These are phyloP conservation scores for Hydriomena furcata DNA, from an alignment of 2,888 invertebrate genomes.

Conservation along the genomic window DNA sequence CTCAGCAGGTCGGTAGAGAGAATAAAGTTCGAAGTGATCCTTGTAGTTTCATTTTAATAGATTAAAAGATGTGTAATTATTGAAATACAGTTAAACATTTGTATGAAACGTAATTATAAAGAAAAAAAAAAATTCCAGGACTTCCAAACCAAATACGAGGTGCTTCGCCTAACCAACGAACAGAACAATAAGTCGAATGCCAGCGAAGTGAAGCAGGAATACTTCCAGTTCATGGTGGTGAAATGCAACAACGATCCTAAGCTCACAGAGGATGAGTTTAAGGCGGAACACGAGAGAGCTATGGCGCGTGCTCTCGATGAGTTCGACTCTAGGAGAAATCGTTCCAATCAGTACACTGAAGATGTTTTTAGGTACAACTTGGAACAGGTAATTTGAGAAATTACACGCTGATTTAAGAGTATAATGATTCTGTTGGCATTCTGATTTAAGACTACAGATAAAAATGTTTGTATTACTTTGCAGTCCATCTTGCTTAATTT, in stretches of 20 bases:
- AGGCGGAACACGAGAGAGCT: slow-evolving; percentile 11
- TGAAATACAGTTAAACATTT: too few species aligned
- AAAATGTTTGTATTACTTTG: background rate
- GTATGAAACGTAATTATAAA: too few species aligned
- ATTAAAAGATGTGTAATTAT: too few species aligned
- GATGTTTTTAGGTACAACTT: slow-evolving; percentile 20
- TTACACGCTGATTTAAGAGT: too few species aligned
- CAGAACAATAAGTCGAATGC: slow-evolving; percentile 23
- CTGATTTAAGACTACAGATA: too few species aligned
- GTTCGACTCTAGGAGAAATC: slow-evolving; percentile 21
- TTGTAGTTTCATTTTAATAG: too few species aligned
- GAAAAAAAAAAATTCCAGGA: too few species aligned
- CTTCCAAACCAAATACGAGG: slow-evolving; percentile 10
- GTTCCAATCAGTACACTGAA: slow-evolving; percentile 9
- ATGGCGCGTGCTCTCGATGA: slow-evolving; percentile 15
- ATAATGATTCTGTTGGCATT: too few species aligned
- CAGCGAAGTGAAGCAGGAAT: slow-evolving; percentile 15
- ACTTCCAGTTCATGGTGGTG: slow-evolving; percentile 16
- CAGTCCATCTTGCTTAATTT: slow-evolving; percentile 11
- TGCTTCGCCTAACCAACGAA: slow-evolving; percentile 15
- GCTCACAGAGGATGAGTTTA: slow-evolving; percentile 19
- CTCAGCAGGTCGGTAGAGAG: too few species aligned
- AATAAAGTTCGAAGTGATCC: too few species aligned
- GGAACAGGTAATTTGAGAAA: slow-evolving; percentile 11
- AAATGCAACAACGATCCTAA: slow-evolving; percentile 18